phyloP scores from a whole-genome alignment of 2,888 invertebrate species.

The Ennomos erosarius region DNA sequence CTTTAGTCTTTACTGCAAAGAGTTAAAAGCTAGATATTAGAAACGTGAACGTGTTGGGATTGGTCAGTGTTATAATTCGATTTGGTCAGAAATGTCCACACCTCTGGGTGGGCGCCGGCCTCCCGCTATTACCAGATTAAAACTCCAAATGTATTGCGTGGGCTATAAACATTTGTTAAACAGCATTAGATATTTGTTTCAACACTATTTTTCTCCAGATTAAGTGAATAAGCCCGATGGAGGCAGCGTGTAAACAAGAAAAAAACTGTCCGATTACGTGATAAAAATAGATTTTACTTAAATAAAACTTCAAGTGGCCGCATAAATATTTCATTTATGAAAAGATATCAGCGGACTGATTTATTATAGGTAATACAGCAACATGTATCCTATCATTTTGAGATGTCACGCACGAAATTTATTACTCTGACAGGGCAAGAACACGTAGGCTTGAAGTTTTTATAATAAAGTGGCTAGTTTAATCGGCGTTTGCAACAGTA shows the following conservation, averaged over 20 bases:
- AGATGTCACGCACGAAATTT: slow-evolving; percentile 53
- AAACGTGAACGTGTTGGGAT: slow-evolving; percentile 19
- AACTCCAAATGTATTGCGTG: slow-evolving; percentile 71
- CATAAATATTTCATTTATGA: slow-evolving; percentile 42
- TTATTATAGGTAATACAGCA: slow-evolving; percentile 51
- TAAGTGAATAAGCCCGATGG: slow-evolving; percentile 62
- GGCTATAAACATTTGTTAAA: slow-evolving; percentile 75
- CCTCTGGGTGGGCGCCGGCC: slow-evolving; percentile 80
- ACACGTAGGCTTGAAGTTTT: slow-evolving; percentile 49
- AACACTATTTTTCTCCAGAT: slow-evolving; percentile 67
- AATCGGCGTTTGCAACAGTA: slow-evolving; percentile 56
- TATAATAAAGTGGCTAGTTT: slow-evolving; percentile 53
- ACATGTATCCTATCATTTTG: slow-evolving; percentile 59
- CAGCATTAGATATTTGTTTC: slow-evolving; percentile 70
- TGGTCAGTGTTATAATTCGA: slow-evolving; percentile 71
- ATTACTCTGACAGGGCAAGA: slow-evolving; percentile 44
- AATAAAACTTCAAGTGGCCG: slow-evolving; percentile 34
- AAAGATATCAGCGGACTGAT: slow-evolving; percentile 49
- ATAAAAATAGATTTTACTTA: slow-evolving; percentile 41
- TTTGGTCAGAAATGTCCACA: slow-evolving; percentile 76
- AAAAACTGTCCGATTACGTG: slow-evolving; percentile 32
- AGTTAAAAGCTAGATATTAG: slow-evolving; percentile 31
- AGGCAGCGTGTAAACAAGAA: slow-evolving; percentile 52
- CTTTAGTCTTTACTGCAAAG: slow-evolving; percentile 46
- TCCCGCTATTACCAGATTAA: slow-evolving; percentile 75